Conservation (phyloP, 1,140 invertebrate genomes). For the Solen grandis region DNA sequence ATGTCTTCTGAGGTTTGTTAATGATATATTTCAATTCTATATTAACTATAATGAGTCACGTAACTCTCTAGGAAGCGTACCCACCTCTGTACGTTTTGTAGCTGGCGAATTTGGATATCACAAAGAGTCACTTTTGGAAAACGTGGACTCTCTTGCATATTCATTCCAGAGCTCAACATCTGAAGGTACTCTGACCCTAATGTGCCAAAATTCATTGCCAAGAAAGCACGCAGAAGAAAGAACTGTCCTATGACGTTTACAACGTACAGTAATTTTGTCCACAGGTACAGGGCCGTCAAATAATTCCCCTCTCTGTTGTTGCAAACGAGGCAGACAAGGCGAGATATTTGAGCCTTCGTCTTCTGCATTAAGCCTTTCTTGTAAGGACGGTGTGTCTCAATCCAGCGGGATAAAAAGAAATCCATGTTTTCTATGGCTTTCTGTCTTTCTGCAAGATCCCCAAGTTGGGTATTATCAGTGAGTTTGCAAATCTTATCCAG, state of each 20-base stretch:
- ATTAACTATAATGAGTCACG: no score
- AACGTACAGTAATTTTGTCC: slow-evolving; percentile 69
- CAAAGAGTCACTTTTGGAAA: slow-evolving; percentile 82
- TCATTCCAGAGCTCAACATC: slow-evolving; percentile 75
- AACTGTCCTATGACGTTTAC: slow-evolving; percentile 70
- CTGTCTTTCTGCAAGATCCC: slow-evolving; percentile 68
- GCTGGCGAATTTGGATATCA: slow-evolving; percentile 81
- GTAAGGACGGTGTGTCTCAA: slow-evolving; percentile 59
- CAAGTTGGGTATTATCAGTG: no score
- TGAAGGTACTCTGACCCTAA: slow-evolving; percentile 80
- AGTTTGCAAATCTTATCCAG: slow-evolving; percentile 82
- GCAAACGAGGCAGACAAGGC: slow-evolving; percentile 65
- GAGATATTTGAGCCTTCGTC: slow-evolving; percentile 59
- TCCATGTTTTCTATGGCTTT: slow-evolving; percentile 73
- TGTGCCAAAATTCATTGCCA: slow-evolving; percentile 78
- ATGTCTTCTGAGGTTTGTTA: no score
- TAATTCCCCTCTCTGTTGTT: slow-evolving; percentile 81
- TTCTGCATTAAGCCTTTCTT: slow-evolving; percentile 68
- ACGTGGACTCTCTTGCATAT: slow-evolving; percentile 68
- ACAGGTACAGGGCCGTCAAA: slow-evolving; percentile 80
- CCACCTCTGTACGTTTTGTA: slow-evolving; percentile 72
- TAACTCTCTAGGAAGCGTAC: no score
- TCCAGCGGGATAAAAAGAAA: slow-evolving; percentile 69
- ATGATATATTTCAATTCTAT: no score
- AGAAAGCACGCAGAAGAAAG: slow-evolving; percentile 71